Base-by-base conservation (phyloP, 1,140 invertebrate genomes). In the Spodoptera litura region DNA sequence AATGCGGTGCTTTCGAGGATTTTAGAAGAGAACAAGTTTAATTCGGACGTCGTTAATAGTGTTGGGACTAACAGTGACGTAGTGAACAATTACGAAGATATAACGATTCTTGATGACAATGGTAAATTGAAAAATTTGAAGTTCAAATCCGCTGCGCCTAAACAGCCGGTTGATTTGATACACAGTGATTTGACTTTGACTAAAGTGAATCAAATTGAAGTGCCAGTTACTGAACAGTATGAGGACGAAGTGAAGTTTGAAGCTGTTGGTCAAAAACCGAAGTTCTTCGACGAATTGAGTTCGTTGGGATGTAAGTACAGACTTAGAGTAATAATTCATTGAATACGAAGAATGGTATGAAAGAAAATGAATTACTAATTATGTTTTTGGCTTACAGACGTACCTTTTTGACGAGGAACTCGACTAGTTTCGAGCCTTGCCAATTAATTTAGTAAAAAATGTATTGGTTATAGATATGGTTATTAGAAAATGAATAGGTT, bases 81-180 rank as follows among this genome's bases (percentile, higher is more conserved):
- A 0, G 89, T 92, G 0, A 91, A 93, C 80, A 78, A 89, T 78
- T 92, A 88, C 49, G 91, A 92, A 84, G 91, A 94, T 38, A 91
- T 94, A 56, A 93, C 89, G 2, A 84, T 93, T 15, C 80, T 93
- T 44, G 89, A 91, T 61, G 78, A 89, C 31, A 81, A 88, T 51
- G 92, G 92, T 74, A 79, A 91, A 15, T 81, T 93, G 12, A 91
- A 87, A 73, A 92, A 86, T 68, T 88, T 94, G 8, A 94, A 93
- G 81, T 91, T 79, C 20, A 93, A 91, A 83, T 88, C 91, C 0
- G 90, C 83, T 5, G 75, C 88, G 61, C 89, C 87, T 27, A 59
- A 53, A 2, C 79, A 85, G 15, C 83, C 88, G 56, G 66, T 84
- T 35, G 79, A 83, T 53, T 73, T 80, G 20, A n/a, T 81, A 2